A percentile compares a stretch with the other conserved stretches of the same genome.
phyloP scores from a whole-genome alignment of 2,888 invertebrate species.

The Malachius bipustulatus region DNA sequence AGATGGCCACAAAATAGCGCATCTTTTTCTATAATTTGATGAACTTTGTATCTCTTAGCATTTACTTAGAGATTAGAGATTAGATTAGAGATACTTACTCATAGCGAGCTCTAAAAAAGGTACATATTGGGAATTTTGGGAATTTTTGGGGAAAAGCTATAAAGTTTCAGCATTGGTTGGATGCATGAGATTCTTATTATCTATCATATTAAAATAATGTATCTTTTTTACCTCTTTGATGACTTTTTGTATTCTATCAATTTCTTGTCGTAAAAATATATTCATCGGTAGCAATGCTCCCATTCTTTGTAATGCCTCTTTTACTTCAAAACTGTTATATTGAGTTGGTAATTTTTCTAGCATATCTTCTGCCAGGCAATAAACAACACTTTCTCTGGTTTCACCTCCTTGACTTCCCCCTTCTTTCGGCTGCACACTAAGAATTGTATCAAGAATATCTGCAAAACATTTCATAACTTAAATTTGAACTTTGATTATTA shows the following conservation, averaged over 20 bases:
- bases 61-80: no score
- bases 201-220: no score
- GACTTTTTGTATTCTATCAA: conserved; percentile 77
- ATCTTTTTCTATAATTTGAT: no score
- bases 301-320: conserved; percentile 81
- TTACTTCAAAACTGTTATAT: conserved; percentile 81
- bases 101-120: no score
- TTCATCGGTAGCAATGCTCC: conserved; percentile 91
- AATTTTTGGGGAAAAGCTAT: no score
- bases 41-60: no score
- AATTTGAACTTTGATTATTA: not conserved
- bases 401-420: conserved; percentile 84
- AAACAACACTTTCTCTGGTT: conserved; percentile 84
- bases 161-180: no score
- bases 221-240: conserved; percentile 46
- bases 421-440: conserved; percentile 96
- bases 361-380: conserved; percentile 89
- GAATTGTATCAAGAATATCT: conserved; percentile 81
- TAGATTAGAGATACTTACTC: no score
- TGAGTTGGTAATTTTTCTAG: conserved; percentile 69
- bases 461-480: conserved; percentile 9
- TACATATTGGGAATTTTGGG: no score
- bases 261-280: conserved; percentile 77
- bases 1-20: no score
- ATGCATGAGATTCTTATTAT: no score